These are phyloP conservation scores for Ageneiosus marmoratus DNA, from an alignment of 2,113 vertebrate genomes.

Conservation along the genomic window DNA sequence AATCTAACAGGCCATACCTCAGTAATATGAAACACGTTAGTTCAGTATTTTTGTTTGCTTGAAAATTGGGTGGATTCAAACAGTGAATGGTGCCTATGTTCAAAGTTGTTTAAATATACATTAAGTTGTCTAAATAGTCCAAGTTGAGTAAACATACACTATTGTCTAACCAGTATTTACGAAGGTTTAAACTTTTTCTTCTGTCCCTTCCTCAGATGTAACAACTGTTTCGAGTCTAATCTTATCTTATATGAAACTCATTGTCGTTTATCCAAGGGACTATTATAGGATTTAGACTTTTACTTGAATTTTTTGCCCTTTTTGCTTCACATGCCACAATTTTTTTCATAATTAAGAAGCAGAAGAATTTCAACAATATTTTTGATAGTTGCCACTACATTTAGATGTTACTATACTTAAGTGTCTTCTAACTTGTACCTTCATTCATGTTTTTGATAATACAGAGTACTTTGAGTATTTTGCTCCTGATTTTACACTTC, in stretches of 20 bases:
- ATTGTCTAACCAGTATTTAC: background rate
- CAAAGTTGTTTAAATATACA: background rate
- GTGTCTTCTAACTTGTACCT: background rate
- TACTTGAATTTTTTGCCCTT: background rate
- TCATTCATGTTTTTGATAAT: background rate
- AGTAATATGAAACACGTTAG: background rate
- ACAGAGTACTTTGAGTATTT: conserved; percentile 99
- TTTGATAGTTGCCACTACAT: background rate
- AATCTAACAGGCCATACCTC: background rate
- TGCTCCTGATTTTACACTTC: conserved; percentile 96
- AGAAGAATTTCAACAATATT: background rate
- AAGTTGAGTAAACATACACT: background rate
- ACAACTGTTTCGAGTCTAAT: background rate
- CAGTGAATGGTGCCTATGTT: background rate
- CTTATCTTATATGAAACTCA: background rate
- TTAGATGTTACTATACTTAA: background rate
- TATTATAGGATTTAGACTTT: background rate
- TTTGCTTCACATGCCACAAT: background rate
- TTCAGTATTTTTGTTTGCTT: background rate
- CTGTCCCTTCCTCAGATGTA: background rate
- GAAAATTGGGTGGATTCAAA: background rate
- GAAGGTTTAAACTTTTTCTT: background rate
- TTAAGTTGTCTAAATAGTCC: no score
- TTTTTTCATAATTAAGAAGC: background rate
- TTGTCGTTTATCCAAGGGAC: background rate